Evolutionary conservation across 2,888 invertebrate species (phyloP).

Genomic region (Pristionchus entomophagus): DNA sequence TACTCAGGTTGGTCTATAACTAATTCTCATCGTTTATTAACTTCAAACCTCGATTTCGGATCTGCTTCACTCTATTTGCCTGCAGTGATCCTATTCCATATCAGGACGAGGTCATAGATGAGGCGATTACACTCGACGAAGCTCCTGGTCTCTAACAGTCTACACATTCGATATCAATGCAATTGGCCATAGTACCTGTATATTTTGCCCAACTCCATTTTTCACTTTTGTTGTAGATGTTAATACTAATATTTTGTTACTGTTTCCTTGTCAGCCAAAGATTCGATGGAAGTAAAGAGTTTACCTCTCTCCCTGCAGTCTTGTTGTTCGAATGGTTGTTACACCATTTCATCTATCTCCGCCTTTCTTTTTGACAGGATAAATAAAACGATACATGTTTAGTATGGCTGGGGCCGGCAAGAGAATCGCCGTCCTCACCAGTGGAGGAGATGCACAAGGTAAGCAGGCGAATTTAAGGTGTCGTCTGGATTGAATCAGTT

Average conservation of each 20-base stretch:
- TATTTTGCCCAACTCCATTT: not conserved
- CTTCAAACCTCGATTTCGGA: not conserved
- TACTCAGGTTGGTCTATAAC: not conserved
- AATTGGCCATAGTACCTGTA: not conserved
- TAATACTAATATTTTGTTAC: not conserved
- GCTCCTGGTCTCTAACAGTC: not conserved
- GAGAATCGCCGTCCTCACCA: constrained; percentile 57
- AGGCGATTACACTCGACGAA: not conserved
- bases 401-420: constrained; percentile 35
- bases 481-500: too few species aligned
- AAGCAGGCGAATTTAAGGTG: too few species aligned
- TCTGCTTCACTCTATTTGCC: too few species aligned
- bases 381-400: too few species aligned
- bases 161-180: not conserved
- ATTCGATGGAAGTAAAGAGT: not conserved
- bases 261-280: not conserved
- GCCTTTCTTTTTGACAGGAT: too few species aligned
- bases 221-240: not conserved
- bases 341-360: not conserved
- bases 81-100: too few species aligned
- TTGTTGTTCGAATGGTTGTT: not conserved
- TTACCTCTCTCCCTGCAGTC: not conserved
- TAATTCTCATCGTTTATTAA: not conserved
- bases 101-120: not conserved
- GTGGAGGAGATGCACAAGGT: constrained; percentile 62